Evolutionary conservation across 2,888 invertebrate genomes (phyloP), one percentile per base, ranked within the genome.

Genomic region (Hyles lineata): DNA sequence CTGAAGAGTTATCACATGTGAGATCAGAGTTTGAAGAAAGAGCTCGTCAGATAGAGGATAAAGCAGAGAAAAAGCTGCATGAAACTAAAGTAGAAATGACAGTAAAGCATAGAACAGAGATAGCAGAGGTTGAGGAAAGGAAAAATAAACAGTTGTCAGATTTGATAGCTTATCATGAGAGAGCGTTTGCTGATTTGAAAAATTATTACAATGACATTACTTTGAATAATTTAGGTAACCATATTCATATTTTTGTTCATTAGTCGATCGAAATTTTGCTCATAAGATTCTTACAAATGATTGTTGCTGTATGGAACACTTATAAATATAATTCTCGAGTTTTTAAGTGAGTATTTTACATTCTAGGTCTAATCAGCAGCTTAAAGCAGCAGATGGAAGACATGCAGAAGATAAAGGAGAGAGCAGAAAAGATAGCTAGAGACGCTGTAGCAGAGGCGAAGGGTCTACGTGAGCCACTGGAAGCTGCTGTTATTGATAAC

Each of bases 181-280:
- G 96, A 80, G 97, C 98, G 0, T 98, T 98, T 87, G 95, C 96
- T 62, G 98, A 99, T 87, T 97, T 99, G 92, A 99, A 98, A 89
- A 98, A 97, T 89, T 99, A 99, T 91, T 99, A 99, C 86, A 98
- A 98, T 84, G 98, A 99, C 83, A 98, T 99, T 72, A 98, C 98
- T 0, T 93, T 98, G 19, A 99, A 99, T 89, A 99, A 99, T 91
- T 95, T 99, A 78, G 98, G 98, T 92, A 77, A 25, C 25, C 8
- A 59, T 23, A 23, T 9, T 43, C 2, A 43, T 23, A 23, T 58
- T 58, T 58, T 19, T 9, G n/a, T 58, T 9, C 9, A 21, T 2
- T 9, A 11, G 11, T 43, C 11, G 11, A 29, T 29, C 0, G 3
- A 29, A 29, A 29, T 5, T 29, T 5, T 29, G 29, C 5, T 29